Conservation (phyloP, 2,888 invertebrate genomes). For the Gastracanthus pulcherrimus region DNA sequence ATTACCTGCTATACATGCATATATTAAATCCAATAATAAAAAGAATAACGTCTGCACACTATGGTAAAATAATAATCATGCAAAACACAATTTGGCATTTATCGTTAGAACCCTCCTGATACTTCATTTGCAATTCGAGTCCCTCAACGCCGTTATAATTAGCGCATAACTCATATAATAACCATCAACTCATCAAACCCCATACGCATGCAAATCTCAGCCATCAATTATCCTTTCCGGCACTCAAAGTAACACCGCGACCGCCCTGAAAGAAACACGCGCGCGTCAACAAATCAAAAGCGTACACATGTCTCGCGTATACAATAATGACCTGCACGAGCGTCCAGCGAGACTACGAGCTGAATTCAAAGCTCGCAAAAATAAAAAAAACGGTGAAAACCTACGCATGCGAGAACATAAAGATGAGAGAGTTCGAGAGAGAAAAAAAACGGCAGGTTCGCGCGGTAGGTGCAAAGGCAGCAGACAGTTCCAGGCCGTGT, state of each 20-base stretch:
- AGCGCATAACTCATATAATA: background rate
- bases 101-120: background rate
- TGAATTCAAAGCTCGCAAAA: background rate
- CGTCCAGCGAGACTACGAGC: background rate
- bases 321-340: background rate
- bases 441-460: too few relatives aligned
- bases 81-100: background rate
- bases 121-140: background rate
- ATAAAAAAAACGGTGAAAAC: too few relatives aligned
- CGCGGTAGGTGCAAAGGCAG: background rate
- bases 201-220: background rate
- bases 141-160: background rate
- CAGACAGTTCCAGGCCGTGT: background rate
- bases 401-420: background rate
- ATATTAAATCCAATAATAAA: too few relatives aligned
- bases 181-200: background rate
- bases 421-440: too few relatives aligned
- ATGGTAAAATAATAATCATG: too few relatives aligned
- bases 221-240: background rate
- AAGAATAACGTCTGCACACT: too few relatives aligned
- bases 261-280: background rate
- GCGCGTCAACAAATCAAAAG: background rate
- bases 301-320: background rate
- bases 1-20: too few relatives aligned
- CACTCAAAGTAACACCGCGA: background rate